Conservation (phyloP, 2,888 invertebrate genomes). For the Sialis lutaria region DNA sequence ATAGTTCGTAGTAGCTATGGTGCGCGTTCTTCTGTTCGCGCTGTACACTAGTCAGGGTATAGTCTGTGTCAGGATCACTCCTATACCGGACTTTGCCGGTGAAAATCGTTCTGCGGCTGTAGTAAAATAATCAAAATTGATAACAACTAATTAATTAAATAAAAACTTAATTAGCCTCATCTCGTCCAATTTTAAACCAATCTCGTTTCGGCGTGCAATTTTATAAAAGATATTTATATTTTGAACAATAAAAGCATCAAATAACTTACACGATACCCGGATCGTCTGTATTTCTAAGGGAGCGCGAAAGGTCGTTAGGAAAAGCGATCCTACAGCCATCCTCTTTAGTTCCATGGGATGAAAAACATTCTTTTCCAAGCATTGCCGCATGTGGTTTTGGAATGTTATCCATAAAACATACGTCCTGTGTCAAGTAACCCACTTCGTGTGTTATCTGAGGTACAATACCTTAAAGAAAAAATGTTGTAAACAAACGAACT, state of each 20-base stretch:
- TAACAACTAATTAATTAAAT: no score
- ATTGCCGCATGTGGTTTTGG: constrained; percentile 15
- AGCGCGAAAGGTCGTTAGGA: constrained; percentile 19
- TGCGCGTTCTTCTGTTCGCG: constrained; percentile 9
- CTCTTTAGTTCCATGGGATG: constrained; percentile 10
- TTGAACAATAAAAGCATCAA: no score
- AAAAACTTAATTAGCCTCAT: no score
- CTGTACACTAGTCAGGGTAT: constrained; percentile 13
- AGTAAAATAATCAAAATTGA: no score
- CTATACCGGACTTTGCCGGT: constrained; percentile 16
- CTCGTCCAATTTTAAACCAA: no score
- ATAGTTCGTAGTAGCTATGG: constrained; percentile 1
- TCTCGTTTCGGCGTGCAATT: no score
- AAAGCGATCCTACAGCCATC: constrained; percentile 18
- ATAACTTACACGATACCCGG: no score
- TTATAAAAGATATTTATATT: no score
- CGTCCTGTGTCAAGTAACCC: constrained; percentile 11
- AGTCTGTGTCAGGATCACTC: constrained; percentile 11
- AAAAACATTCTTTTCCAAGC: constrained; percentile 5
- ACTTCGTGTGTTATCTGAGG: constrained; percentile 20
- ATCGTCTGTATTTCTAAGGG: no score
- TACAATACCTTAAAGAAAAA: constrained; percentile 19
- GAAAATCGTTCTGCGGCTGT: constrained; percentile 15
- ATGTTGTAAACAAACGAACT: no score
- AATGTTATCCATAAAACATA: constrained; percentile 14